Evolutionary conservation across 2,888 invertebrate species (phyloP).

Genomic region (Cotesia congregata): DNA sequence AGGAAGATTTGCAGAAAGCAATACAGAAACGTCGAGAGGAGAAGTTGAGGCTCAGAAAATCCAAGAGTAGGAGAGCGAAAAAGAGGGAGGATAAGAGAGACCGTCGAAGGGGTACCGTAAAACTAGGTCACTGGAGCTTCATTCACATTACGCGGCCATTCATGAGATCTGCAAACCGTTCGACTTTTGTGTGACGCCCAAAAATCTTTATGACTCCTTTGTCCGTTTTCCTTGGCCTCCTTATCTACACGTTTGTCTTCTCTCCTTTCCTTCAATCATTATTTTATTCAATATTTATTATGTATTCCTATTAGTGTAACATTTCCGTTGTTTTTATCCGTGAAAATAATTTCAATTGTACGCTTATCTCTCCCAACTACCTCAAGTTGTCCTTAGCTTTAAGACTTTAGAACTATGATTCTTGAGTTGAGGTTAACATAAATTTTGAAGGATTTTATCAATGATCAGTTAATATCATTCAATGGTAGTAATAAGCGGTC

Average conservation of each 20-base stretch:
- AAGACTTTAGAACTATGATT: no score
- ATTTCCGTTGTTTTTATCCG: background rate
- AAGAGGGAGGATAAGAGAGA: slow-evolving; percentile 50
- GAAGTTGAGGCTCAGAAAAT: slow-evolving; percentile 23
- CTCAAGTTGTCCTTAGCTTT: no score
- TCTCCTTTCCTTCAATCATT: background rate
- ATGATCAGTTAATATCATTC: no score
- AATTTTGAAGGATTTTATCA: no score
- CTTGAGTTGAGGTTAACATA: no score
- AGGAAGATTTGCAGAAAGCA: slow-evolving; percentile 47
- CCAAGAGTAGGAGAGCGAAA: slow-evolving; percentile 41
- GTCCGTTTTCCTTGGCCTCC: slow-evolving; percentile 16
- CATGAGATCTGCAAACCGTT: slow-evolving; percentile 69
- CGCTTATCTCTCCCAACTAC: no score
- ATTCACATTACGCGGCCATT: slow-evolving; percentile 71
- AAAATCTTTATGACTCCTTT: slow-evolving; percentile 36
- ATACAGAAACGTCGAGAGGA: slow-evolving; percentile 49
- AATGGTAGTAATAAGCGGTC: no score
- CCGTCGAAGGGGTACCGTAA: slow-evolving; percentile 53
- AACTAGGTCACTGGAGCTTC: slow-evolving; percentile 70
- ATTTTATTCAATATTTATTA: background rate
- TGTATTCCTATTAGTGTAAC: background rate
- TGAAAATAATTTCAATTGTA: background rate
- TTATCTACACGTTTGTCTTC: background rate
- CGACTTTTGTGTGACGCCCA: slow-evolving; percentile 56